Percentiles rank a stretch among this genome's conserved stretches.
Evolutionary conservation across 92 coral and sea anemone genomes (phyloP).

Genomic region (Porites cylindrica): DNA sequence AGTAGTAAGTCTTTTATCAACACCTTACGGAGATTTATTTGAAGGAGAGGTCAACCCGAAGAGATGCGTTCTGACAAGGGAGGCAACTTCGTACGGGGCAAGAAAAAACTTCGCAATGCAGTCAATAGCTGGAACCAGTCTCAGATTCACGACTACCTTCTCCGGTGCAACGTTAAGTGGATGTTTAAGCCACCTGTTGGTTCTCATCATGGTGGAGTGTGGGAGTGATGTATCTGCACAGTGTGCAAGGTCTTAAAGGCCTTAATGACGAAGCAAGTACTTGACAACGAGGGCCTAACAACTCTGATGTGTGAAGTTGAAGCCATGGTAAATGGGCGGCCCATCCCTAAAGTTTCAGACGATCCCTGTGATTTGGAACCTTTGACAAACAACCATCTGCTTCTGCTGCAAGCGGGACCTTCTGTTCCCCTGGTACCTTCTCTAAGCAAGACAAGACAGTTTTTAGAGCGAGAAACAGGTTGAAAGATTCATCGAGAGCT

Average conservation of each 20-base stretch:
- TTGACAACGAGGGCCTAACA: neutral
- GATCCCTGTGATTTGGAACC: conserved; percentile 27
- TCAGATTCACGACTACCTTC: conserved; percentile 1
- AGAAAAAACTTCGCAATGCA: conserved; percentile 1
- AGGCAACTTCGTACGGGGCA: neutral
- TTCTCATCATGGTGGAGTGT: conserved; percentile 30
- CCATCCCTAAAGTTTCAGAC: conserved; percentile 12
- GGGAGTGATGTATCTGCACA: conserved; percentile 10
- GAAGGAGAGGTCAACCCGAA: conserved; percentile 10
- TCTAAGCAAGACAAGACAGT: no score
- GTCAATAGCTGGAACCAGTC: conserved; percentile 19
- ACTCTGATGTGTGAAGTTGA: conserved; percentile 26
- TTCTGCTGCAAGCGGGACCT: neutral
- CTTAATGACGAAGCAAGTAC: neutral
- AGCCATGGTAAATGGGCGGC: conserved; percentile 21
- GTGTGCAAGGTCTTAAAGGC: conserved; percentile 21
- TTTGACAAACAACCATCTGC: conserved; percentile 13
- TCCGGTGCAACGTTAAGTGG: neutral
- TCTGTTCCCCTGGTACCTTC: neutral
- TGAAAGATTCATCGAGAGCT: no score
- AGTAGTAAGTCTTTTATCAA: conserved; percentile 19
- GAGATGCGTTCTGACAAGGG: conserved; percentile 25
- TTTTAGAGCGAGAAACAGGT: no score
- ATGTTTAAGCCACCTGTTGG: conserved; percentile 9
- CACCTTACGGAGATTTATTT: conserved; percentile 10